Evolutionary conservation across 23 tunicate genomes (phyloP).

Genomic region (Oikopleura albicans): DNA sequence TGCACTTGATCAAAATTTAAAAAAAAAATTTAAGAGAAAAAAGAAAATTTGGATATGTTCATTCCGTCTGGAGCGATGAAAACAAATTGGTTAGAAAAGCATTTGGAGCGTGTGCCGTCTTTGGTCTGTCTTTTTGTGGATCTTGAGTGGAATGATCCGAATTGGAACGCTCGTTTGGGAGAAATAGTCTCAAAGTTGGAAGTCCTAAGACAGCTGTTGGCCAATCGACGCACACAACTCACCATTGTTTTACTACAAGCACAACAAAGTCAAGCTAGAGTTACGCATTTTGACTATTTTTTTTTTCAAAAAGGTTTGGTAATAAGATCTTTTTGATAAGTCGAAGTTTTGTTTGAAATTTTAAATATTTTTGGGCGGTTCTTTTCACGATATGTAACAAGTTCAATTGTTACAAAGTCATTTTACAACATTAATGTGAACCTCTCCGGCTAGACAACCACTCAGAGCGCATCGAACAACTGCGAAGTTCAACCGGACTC

Average conservation of each 20-base stretch:
- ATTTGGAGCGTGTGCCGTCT: neutral
- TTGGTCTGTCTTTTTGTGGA: neutral
- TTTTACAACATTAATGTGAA: too few species aligned
- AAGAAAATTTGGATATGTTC: neutral
- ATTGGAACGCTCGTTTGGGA: neutral
- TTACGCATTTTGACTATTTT: too few species aligned
- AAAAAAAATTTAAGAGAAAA: neutral
- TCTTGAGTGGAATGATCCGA: neutral
- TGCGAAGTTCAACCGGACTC: neutral
- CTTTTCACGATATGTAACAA: too few species aligned
- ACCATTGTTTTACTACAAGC: neutral
- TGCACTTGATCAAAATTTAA: too few species aligned
- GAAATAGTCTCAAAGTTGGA: neutral
- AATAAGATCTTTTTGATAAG: too few species aligned
- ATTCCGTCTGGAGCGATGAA: neutral
- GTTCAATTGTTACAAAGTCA: too few species aligned
- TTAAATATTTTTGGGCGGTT: too few species aligned
- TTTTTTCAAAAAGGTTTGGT: too few species aligned
- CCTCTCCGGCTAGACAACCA: too few species aligned
- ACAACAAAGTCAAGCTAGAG: too few species aligned
- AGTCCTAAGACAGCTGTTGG: neutral
- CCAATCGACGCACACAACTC: neutral
- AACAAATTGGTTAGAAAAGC: neutral
- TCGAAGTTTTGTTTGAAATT: too few species aligned
- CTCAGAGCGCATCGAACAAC: neutral